Conservation (phyloP, 1,140 invertebrate genomes). For the Drosophila ironensis region DNA sequence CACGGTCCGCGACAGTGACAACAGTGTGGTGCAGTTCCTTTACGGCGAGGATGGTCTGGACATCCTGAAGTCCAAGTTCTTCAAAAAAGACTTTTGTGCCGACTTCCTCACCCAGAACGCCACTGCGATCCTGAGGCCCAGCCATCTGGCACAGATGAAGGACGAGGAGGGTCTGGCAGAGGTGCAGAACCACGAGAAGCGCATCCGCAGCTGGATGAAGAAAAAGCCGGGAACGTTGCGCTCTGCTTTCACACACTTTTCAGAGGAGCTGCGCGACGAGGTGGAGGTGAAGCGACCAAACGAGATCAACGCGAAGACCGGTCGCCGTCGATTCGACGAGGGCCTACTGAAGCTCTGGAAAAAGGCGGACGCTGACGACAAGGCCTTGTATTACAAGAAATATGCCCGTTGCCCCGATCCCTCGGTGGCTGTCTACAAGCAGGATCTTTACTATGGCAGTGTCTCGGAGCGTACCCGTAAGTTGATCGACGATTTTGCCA, state of each 20-base stretch:
- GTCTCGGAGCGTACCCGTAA: slow-evolving; percentile 90
- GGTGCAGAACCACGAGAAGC: slow-evolving; percentile 84
- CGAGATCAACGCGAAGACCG: slow-evolving; percentile 71
- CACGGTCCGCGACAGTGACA: slow-evolving; percentile 97
- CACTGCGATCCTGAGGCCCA: slow-evolving; percentile 84
- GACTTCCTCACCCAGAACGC: slow-evolving; percentile 92
- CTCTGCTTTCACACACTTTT: slow-evolving; percentile 74
- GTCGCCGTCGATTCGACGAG: slow-evolving; percentile 69
- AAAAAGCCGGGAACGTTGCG: slow-evolving; percentile 82
- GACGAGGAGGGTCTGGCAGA: slow-evolving; percentile 84
- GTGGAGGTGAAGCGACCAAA: slow-evolving; percentile 63
- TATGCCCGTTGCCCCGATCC: slow-evolving; percentile 87
- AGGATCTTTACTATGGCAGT: slow-evolving; percentile 90
- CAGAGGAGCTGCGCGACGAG: slow-evolving; percentile 69
- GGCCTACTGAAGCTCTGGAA: slow-evolving; percentile 87
- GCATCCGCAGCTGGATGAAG: slow-evolving; percentile 85
- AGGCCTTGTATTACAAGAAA: slow-evolving; percentile 82
- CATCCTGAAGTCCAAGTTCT: slow-evolving; percentile 92
- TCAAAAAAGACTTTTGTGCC: slow-evolving; percentile 89
- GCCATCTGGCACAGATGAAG: slow-evolving; percentile 56
- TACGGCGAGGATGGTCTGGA: slow-evolving; percentile 99
- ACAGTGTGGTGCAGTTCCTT: slow-evolving; percentile 96
- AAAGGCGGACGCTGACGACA: slow-evolving; percentile 84
- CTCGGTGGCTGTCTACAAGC: slow-evolving; percentile 86
- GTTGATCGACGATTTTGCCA: slow-evolving; percentile 87